Evolutionary conservation across 2,797 vertebrate species (phyloP), one percentile per base, ranked within the genome.

Genomic region (Helostoma temminkii): DNA sequence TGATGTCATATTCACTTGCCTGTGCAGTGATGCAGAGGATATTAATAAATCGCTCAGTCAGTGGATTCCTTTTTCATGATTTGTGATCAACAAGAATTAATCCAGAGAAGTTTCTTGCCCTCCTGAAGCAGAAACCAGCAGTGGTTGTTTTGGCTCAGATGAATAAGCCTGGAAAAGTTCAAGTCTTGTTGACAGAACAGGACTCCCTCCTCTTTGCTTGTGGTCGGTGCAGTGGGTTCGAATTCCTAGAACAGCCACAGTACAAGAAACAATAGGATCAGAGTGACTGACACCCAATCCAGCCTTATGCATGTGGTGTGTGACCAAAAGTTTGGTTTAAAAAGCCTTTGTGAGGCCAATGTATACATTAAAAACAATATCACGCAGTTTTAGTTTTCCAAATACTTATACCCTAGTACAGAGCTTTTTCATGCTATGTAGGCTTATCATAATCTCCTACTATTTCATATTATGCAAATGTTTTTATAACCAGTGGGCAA

Each of bases 281-380:
- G 43, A 41, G 59, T 79, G 61, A 77, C 59, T 82, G 91, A 92
- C 78, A 92, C 71, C 62, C 66, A 85, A 89, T 90, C 84, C 84
- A 77, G 26, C 61, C 63, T 64, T 56, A 22, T 28, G 41, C 37
- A 41, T 61, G 57, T 5, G 45, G 37, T 58, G 50, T 60, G 54
- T 65, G 64, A 82, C 65, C 72, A 76, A 54, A 75, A 55, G 24
- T 24, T 56, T 32, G 26, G 56, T 71, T 61, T 63, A 50, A 63
- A 50, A 16, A 15, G 42, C 53, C 15, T 48, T 42, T 52, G 3
- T 26, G 46, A 15, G 22, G 30, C 28, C 10, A 15, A 67, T 68
- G 5, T 9, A 47, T 52, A n/a, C n/a, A n/a, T n/a, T n/a, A n/a
- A n/a, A 71, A 46, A 39, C 24, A 46, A 34, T 6, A 41, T 9